These are phyloP conservation scores for Rhadina sibilatrix DNA, from an alignment of 2,113 vertebrate species.

Conservation along the genomic window DNA sequence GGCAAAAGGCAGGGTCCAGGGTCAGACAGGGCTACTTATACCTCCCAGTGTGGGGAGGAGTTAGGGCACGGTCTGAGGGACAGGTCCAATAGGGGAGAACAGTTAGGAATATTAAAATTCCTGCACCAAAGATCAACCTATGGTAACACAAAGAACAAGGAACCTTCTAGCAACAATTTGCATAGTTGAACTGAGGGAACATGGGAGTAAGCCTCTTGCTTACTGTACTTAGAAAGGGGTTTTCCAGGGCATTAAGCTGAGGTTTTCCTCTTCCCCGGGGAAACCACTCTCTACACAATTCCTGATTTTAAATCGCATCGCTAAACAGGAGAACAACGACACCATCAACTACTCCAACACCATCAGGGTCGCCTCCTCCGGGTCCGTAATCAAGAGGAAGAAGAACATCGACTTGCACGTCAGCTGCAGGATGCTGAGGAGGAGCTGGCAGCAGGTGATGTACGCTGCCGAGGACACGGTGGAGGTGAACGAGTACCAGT, in stretches of 20 bases:
- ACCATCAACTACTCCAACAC: constrained; percentile 74
- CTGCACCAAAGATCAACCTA: neutral
- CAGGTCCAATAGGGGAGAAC: neutral
- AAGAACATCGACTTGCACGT: constrained; percentile 52
- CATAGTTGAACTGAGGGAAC: neutral
- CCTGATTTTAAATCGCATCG: neutral
- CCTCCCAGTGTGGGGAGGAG: neutral
- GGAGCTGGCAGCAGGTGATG: constrained; percentile 63
- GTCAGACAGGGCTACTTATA: neutral
- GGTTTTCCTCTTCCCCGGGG: neutral
- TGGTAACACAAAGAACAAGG: neutral
- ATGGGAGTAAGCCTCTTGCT: neutral
- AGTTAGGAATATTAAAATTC: neutral
- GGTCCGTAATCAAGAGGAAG: constrained; percentile 52
- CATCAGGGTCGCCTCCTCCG: constrained; percentile 6
- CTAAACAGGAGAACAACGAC: constrained; percentile 60
- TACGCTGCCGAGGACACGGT: constrained; percentile 50
- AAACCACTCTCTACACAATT: neutral
- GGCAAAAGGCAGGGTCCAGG: neutral
- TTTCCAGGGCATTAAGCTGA: neutral
- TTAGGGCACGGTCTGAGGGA: neutral
- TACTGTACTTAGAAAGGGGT: neutral
- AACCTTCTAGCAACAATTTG: neutral
- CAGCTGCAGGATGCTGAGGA: constrained; percentile 72
- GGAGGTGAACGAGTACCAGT: constrained; percentile 41